A percentile compares a stretch with the other conserved stretches of the same genome.
Evolutionary conservation across 2,113 vertebrate species (phyloP).

Genomic region (Bubalus kerabau): DNA sequence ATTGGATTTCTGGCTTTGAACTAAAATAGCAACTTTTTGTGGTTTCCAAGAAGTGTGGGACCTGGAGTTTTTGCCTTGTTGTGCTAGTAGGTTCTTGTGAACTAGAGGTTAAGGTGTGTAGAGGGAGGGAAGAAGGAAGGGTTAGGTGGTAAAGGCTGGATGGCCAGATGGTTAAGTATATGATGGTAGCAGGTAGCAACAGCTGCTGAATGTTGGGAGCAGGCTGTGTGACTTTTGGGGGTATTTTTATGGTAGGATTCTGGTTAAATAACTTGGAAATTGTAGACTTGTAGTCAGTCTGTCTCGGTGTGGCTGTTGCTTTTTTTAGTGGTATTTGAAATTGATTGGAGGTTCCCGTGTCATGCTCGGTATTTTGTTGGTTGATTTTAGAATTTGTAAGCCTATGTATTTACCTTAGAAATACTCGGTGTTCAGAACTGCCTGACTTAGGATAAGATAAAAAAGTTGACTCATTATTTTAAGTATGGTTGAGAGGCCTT

Average conservation of each 20-base stretch:
- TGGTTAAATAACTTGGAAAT: conserved; percentile 61
- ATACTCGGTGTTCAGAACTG: conserved; percentile 39
- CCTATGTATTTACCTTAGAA: conserved; percentile 28
- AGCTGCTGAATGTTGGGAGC: conserved; percentile 74
- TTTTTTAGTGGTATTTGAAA: conserved; percentile 58
- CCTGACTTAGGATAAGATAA: conserved; percentile 17
- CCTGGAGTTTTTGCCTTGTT: conserved; percentile 85
- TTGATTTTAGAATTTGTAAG: conserved; percentile 54
- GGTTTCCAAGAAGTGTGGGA: conserved; percentile 96
- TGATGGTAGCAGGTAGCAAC: conserved; percentile 78
- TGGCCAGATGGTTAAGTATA: conserved; percentile 72
- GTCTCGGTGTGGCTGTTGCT: conserved; percentile 34
- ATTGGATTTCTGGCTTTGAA: conserved; percentile 89
- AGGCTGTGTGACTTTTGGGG: conserved; percentile 62
- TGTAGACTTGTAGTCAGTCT: conserved; percentile 49
- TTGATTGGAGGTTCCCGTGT: conserved; percentile 56
- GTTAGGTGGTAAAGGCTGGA: conserved; percentile 35
- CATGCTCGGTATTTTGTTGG: conserved; percentile 48
- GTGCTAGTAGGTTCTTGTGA: conserved; percentile 39
- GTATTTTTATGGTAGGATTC: conserved; percentile 67
- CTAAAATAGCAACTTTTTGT: conserved; percentile 98
- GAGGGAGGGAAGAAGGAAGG: conserved; percentile 55
- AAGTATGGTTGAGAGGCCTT: conserved; percentile 39
- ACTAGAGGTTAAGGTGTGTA: conserved; percentile 23
- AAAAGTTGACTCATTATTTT: conserved; percentile 35